Evolutionary conservation across 2,888 invertebrate species (phyloP).

Genomic region (Holacanthella duospinosa): DNA sequence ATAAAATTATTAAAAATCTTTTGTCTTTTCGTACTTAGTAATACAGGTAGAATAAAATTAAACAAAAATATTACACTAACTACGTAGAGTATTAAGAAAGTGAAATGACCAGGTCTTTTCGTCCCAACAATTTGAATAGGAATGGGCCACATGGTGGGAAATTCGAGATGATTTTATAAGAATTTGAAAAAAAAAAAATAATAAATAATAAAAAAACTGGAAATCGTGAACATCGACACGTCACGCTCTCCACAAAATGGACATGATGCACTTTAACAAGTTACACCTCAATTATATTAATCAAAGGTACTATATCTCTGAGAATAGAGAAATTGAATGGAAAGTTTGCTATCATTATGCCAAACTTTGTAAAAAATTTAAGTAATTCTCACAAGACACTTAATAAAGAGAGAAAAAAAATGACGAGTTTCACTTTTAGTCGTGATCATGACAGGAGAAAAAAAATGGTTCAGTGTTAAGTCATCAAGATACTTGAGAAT

Average conservation of each 20-base stretch:
- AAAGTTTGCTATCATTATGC: neutral
- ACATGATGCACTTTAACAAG: neutral
- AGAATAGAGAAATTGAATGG: slow-evolving; percentile 5
- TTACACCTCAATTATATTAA: too few relatives aligned
- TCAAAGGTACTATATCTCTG: too few relatives aligned
- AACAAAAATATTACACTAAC: neutral
- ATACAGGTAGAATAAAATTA: too few relatives aligned
- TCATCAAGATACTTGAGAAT: too few relatives aligned
- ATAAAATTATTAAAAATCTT: neutral
- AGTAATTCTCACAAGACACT: neutral
- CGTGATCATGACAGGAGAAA: neutral
- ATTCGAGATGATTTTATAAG: neutral
- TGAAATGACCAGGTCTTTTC: neutral
- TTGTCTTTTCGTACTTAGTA: too few relatives aligned
- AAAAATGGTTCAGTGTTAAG: neutral
- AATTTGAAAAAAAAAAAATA: neutral
- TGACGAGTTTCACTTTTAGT: neutral
- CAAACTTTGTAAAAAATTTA: neutral
- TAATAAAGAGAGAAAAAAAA: neutral
- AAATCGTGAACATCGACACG: too few relatives aligned
- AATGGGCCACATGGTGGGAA: neutral
- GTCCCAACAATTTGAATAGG: neutral
- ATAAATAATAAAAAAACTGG: neutral
- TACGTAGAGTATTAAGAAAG: neutral
- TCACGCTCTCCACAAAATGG: too few relatives aligned